These are phyloP conservation scores for Arctocebus calabarensis DNA, from an alignment of 2,797 vertebrate species.

Conservation along the genomic window DNA sequence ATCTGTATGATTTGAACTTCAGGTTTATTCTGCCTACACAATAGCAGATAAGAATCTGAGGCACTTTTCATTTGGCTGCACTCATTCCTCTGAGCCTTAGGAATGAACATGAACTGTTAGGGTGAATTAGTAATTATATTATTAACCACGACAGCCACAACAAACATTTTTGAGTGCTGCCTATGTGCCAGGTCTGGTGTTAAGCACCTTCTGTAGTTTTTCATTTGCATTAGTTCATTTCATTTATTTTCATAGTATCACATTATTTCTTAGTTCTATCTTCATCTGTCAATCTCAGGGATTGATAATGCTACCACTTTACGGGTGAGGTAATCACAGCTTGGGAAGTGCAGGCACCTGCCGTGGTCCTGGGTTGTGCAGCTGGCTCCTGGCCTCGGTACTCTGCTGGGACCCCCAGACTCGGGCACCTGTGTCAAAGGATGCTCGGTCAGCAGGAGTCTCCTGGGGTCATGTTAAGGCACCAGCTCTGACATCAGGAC, in stretches of 20 bases:
- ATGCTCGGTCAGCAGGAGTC: background rate
- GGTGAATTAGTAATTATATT: background rate
- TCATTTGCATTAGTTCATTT: background rate
- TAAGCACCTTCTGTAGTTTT: background rate
- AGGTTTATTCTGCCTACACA: background rate
- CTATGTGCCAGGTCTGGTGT: background rate
- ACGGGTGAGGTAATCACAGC: background rate
- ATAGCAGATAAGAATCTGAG: background rate
- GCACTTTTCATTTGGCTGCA: background rate
- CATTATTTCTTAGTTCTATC: background rate
- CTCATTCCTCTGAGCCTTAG: background rate
- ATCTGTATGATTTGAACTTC: background rate
- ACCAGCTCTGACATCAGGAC: background rate
- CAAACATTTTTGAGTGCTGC: background rate
- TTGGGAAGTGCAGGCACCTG: background rate
- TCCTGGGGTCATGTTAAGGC: no score
- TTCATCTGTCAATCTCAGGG: background rate
- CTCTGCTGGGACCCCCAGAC: background rate
- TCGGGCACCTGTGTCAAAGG: background rate
- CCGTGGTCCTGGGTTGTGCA: background rate
- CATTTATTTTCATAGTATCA: background rate
- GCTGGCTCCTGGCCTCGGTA: no score
- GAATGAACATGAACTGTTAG: background rate
- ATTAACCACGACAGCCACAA: background rate
- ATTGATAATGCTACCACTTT: background rate